Evolutionary conservation across 1,140 invertebrate species (phyloP).

Genomic region (Leptonema lineaticorne): DNA sequence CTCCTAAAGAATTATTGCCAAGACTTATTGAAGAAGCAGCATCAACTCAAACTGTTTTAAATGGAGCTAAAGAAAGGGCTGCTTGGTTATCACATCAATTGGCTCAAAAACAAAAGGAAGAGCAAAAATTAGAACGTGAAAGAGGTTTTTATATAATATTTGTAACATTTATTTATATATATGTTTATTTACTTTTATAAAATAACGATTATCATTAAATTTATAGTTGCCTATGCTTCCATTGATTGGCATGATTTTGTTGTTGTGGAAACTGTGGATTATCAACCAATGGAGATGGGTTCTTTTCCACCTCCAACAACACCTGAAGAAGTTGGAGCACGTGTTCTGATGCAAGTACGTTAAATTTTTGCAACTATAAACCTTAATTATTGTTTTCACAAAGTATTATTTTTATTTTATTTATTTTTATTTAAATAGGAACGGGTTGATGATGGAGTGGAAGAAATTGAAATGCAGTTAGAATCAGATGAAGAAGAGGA

Average conservation of each 20-base stretch:
- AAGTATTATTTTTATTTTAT: conserved; percentile 33
- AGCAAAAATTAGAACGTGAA: conserved; percentile 93
- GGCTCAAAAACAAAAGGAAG: conserved; percentile 85
- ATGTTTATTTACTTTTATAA: conserved; percentile 1
- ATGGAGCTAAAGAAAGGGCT: conserved; percentile 90
- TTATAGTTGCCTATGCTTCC: conserved; percentile 87
- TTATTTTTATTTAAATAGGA: too few species aligned
- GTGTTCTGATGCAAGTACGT: conserved; percentile 79
- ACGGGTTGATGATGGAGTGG: conserved; percentile 59
- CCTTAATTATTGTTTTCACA: not conserved
- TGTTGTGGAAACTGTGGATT: conserved; percentile 99
- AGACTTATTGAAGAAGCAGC: conserved; percentile 78
- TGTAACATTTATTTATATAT: not conserved
- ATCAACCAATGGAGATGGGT: conserved; percentile 93
- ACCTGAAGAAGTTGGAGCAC: conserved; percentile 93
- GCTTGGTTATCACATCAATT: conserved; percentile 97
- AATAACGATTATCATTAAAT: conserved; percentile 27
- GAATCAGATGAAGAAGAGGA: conserved; percentile 64
- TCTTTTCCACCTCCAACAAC: conserved; percentile 96
- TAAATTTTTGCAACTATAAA: not conserved
- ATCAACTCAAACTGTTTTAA: conserved; percentile 76
- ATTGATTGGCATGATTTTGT: conserved; percentile 99
- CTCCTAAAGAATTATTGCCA: conserved; percentile 85
- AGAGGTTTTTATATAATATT: conserved; percentile 56
- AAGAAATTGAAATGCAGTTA: conserved; percentile 75